Evolutionary conservation across 2,113 vertebrate genomes (phyloP).

Genomic region (Tinamus guttatus): DNA sequence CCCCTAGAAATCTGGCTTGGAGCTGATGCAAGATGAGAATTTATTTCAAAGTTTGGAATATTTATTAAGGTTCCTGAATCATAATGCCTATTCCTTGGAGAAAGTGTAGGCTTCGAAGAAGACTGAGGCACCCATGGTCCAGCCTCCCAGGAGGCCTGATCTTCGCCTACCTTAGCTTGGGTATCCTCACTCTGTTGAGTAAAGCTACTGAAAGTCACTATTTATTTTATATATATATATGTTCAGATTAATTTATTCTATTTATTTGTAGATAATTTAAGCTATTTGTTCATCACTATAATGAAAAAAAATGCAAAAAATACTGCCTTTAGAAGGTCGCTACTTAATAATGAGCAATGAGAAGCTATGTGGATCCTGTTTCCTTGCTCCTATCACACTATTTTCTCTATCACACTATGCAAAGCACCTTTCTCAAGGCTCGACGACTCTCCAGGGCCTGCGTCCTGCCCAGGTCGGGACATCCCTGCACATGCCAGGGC

Average conservation of each 20-base stretch:
- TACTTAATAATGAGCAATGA: not conserved
- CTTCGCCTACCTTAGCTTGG: not conserved
- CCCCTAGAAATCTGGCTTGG: not conserved
- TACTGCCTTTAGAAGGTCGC: not conserved
- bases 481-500: too few species aligned
- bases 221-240: conserved; percentile 24
- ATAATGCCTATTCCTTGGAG: accelerated
- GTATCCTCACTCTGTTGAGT: not conserved
- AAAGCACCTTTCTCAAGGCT: not conserved
- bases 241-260: conserved; percentile 58
- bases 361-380: not conserved
- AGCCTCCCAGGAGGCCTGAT: not conserved
- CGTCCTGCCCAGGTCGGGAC: not conserved
- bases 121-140: not conserved
- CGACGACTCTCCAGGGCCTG: accelerated
- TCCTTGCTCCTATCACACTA: not conserved
- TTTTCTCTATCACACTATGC: not conserved
- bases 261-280: conserved; percentile 44
- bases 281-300: conserved; percentile 49
- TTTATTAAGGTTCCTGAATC: conserved; percentile 20
- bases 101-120: not conserved
- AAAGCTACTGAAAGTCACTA: not conserved
- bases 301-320: not conserved
- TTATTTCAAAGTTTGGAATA: not conserved
- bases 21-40: accelerated